Evolutionary conservation across 2,113 vertebrate genomes (phyloP), one percentile per base, ranked within the genome.

Genomic region (Phrynosoma blainvillii): DNA sequence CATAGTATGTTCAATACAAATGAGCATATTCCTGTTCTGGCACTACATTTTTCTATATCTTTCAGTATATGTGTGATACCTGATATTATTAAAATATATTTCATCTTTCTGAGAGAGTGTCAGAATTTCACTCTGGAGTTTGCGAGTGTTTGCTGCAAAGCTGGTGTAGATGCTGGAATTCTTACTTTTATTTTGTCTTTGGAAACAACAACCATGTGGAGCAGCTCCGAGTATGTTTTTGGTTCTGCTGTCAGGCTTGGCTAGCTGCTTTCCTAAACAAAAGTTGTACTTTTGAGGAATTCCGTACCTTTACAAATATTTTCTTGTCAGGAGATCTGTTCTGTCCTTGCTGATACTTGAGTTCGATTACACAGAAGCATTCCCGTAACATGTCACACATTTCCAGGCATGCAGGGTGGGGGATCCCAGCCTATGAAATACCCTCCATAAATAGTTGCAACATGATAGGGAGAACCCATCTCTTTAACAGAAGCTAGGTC

Each of bases 361-460:
- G 2, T 30, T 54, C 25, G 36, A 13, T 65, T 66, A 52, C 82
- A 81, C 70, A 56, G 40, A 68, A 87, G 9, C 70, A 82, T 59
- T 89, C 88, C 85, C 86, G 54, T 80, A 77, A 21, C 36, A 1
- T 4, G 30, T 1, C 0, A n/a, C 12, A 65, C 65, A 23, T 83
- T 78, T 78, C 25, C 23, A 78, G 74, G 42, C 73, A 56, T 68
- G 20, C 59, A 66, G 52, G 42, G 52, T 68, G n/a, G 6, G 40
- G 16, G 25, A 6, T 65, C 90, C 84, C 56, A 92, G n/a, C 87
- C 75, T 54, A 0, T 0, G 0, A 0, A 40, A 32, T 40, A 20
- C 70, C 87, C 82, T 87, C 82, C 88, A 3, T 79, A 88, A 74
- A 84, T 88, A 81, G 90, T 0, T 21, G 62, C 70, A 92, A 85